Conservation (phyloP, 2,888 invertebrate species). For the Fragum sueziense region DNA sequence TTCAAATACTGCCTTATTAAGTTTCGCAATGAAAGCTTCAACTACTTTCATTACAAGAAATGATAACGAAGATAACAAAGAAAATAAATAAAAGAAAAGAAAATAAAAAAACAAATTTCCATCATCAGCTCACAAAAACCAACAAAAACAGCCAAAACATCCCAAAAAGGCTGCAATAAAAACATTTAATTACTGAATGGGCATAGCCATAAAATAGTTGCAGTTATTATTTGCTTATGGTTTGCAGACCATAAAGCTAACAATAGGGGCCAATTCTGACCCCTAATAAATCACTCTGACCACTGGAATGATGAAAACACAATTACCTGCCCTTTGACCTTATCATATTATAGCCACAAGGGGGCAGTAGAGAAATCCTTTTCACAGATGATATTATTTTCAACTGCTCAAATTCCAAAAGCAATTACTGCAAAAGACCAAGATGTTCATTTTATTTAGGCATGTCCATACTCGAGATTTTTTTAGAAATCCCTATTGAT, state of each 20-base stretch:
- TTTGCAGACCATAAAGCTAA: slow-evolving; percentile 44
- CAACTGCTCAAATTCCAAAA: too few species aligned
- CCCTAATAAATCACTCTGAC: slow-evolving; percentile 55
- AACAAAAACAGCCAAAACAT: background rate
- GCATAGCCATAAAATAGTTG: slow-evolving; percentile 4
- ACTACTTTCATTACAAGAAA: background rate
- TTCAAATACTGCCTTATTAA: too few species aligned
- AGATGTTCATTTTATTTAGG: too few species aligned
- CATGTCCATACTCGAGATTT: too few species aligned
- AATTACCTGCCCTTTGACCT: slow-evolving; percentile 51
- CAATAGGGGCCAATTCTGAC: slow-evolving; percentile 56
- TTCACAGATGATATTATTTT: too few species aligned
- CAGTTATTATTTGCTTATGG: slow-evolving; percentile 26
- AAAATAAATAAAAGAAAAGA: background rate
- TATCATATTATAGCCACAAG: slow-evolving; percentile 27
- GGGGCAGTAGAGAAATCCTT: too few species aligned
- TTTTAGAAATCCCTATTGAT: too few species aligned
- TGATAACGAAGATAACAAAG: background rate
- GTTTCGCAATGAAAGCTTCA: too few species aligned
- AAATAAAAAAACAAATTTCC: background rate
- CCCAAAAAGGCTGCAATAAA: too few species aligned
- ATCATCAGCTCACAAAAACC: background rate
- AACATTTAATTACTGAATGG: slow-evolving; percentile 17
- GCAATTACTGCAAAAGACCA: too few species aligned
- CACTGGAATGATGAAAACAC: slow-evolving; percentile 49